Percentiles rank a stretch among this genome's conserved stretches.
Evolutionary conservation across 1,140 invertebrate species (phyloP).

Genomic region (Platorchestia sp.): DNA sequence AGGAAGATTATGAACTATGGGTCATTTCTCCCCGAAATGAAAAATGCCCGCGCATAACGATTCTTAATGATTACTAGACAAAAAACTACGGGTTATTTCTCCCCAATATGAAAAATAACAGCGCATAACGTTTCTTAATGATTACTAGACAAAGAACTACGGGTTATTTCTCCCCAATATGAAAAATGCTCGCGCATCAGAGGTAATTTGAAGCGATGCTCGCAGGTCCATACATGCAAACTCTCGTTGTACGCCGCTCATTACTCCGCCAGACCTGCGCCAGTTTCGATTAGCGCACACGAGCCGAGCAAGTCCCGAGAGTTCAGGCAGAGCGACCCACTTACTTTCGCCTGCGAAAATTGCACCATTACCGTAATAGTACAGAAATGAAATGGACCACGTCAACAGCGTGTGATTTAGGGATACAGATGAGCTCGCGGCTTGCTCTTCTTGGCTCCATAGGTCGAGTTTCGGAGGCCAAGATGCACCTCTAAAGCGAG

Average conservation of each 20-base stretch:
- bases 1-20: no score
- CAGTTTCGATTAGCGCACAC: background rate
- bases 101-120: no score
- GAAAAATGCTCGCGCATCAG: background rate
- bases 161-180: background rate
- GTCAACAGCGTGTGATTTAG: background rate
- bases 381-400: slow-evolving; percentile 7
- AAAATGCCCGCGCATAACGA: no score
- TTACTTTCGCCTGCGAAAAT: background rate
- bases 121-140: no score
- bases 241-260: background rate
- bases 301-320: background rate
- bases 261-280: background rate
- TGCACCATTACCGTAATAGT: slow-evolving; percentile 7
- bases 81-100: no score
- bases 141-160: background rate
- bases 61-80: background rate
- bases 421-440: background rate
- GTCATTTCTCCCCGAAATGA: no score
- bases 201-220: background rate
- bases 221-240: background rate
- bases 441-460: background rate
- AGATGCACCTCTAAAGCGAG: background rate
- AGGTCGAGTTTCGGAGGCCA: background rate
- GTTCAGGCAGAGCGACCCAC: background rate